phyloP scores from a whole-genome alignment of 1,140 invertebrate species.

The Homarus americanus region DNA sequence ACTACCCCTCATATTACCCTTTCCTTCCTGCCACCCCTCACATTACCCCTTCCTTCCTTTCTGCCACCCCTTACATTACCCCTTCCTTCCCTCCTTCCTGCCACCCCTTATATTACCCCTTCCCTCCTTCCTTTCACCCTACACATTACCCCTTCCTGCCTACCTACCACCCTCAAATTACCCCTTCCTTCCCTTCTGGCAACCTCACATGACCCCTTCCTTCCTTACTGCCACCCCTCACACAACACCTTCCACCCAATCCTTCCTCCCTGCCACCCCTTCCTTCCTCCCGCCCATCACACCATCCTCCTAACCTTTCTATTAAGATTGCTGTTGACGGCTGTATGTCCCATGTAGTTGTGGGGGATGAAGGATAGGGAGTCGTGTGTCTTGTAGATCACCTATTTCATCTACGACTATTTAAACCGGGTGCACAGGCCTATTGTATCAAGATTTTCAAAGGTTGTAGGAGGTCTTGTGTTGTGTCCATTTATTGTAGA shows the following conservation, averaged over 20 bases:
- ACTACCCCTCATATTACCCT: background rate
- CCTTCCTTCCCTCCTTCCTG: background rate
- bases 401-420: too few species aligned
- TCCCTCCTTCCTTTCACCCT: background rate
- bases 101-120: background rate
- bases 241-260: background rate
- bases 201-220: background rate
- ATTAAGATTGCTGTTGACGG: too few species aligned
- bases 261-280: background rate
- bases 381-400: too few species aligned
- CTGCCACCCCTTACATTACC: background rate
- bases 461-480: too few species aligned
- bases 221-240: background rate
- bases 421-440: too few species aligned
- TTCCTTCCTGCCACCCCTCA: background rate
- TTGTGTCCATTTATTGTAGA: too few species aligned
- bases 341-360: too few species aligned
- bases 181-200: background rate
- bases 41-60: background rate
- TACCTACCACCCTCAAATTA: background rate
- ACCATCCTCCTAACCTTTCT: too few species aligned
- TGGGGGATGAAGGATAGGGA: too few species aligned
- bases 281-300: background rate
- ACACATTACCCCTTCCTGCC: background rate
- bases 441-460: too few species aligned